phyloP scores from a whole-genome alignment of 2,113 vertebrate species.

The Arothron firmamentum region DNA sequence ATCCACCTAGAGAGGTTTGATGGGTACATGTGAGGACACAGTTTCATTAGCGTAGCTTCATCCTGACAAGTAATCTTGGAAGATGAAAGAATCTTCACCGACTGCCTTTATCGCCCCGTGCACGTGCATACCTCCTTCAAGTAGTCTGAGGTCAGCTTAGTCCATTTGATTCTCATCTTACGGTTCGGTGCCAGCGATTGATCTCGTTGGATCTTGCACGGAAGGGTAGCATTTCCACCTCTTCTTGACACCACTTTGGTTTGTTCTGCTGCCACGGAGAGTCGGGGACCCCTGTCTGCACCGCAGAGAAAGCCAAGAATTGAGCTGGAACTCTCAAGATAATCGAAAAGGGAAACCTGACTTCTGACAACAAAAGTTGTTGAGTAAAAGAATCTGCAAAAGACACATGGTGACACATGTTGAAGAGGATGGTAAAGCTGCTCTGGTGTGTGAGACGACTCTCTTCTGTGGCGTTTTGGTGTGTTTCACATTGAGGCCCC shows the following conservation, averaged over 20 bases:
- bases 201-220: conserved; percentile 86
- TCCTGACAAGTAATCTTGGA: no score
- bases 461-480: background rate
- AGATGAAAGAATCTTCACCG: no score
- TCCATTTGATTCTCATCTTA: conserved; percentile 95
- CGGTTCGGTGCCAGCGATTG: conserved; percentile 75
- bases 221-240: conserved; percentile 88
- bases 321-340: background rate
- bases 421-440: background rate
- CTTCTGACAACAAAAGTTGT: background rate
- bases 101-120: background rate
- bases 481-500: no score
- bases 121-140: conserved; percentile 81
- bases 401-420: no score
- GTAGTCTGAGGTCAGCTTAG: conserved; percentile 95
- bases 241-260: conserved; percentile 83
- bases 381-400: no score
- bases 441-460: background rate
- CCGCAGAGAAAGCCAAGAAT: background rate
- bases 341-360: background rate
- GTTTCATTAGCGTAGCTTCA: no score
- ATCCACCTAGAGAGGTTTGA: conserved; percentile 65
- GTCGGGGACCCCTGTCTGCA: conserved; percentile 84
- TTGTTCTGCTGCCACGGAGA: conserved; percentile 84
- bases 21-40: no score